These are phyloP conservation scores for Halichoerus grypus DNA, from an alignment of 2,113 vertebrate species.

Conservation along the genomic window DNA sequence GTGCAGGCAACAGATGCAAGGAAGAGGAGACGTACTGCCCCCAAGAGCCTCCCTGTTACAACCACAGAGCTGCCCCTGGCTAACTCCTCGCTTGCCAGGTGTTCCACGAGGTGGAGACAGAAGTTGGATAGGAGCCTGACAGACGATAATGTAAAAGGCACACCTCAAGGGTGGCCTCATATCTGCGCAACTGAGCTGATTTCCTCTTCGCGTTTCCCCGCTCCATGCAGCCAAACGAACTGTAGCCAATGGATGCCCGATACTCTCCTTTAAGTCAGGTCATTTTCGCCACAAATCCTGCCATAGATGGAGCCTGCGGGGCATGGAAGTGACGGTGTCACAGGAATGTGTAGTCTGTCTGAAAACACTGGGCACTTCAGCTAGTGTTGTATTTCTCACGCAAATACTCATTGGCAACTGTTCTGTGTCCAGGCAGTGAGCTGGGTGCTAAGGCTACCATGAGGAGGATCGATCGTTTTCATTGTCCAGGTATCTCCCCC, in stretches of 20 bases:
- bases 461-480: not conserved
- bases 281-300: not conserved
- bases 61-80: not conserved
- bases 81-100: not conserved
- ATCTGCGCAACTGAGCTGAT: not conserved
- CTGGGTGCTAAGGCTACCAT: not conserved
- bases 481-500: not conserved
- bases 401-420: not conserved
- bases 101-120: not conserved
- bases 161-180: not conserved
- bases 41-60: not conserved
- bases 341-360: conserved; percentile 25
- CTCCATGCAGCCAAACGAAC: not conserved
- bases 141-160: not conserved
- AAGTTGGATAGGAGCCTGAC: conserved; percentile 56
- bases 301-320: not conserved
- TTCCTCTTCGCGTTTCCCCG: not conserved
- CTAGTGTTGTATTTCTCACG: not conserved
- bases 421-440: not conserved
- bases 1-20: not conserved
- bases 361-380: not conserved
- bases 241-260: not conserved
- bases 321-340: not conserved
- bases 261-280: not conserved
- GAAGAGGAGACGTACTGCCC: not conserved